Evolutionary conservation across 2,797 vertebrate genomes (phyloP).

Genomic region (Ispidina picta): DNA sequence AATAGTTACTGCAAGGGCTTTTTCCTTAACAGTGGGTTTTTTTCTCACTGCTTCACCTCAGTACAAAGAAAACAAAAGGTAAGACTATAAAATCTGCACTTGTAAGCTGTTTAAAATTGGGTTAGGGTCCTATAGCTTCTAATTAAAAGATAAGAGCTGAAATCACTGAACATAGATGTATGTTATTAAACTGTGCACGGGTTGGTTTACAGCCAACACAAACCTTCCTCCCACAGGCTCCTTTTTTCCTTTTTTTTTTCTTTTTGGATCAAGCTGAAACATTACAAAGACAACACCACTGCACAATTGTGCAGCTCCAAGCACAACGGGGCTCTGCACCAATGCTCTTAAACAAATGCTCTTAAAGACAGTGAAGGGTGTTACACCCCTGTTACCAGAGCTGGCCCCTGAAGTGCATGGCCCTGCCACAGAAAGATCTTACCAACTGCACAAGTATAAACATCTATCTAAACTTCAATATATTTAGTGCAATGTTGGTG

Average conservation of each 20-base stretch:
- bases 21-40: constrained; percentile 34
- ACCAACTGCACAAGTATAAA: background rate
- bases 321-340: background rate
- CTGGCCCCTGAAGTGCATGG: fast-evolving
- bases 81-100: constrained; percentile 71
- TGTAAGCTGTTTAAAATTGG: constrained; percentile 60
- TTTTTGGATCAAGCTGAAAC: background rate
- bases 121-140: constrained; percentile 65
- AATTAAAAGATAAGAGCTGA: constrained; percentile 67
- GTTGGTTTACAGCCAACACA: constrained; percentile 49
- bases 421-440: background rate
- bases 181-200: constrained; percentile 47
- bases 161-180: constrained; percentile 67
- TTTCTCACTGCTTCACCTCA: constrained; percentile 62
- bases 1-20: background rate
- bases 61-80: constrained; percentile 70
- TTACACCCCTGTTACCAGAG: background rate
- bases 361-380: background rate
- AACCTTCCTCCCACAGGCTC: constrained; percentile 19
- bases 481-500: background rate
- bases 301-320: background rate
- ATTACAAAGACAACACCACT: background rate
- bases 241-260: background rate
- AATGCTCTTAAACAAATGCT: background rate
- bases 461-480: background rate